These are phyloP conservation scores for Oryzaephilus surinamensis DNA, from an alignment of 1,140 invertebrate species.

Conservation along the genomic window DNA sequence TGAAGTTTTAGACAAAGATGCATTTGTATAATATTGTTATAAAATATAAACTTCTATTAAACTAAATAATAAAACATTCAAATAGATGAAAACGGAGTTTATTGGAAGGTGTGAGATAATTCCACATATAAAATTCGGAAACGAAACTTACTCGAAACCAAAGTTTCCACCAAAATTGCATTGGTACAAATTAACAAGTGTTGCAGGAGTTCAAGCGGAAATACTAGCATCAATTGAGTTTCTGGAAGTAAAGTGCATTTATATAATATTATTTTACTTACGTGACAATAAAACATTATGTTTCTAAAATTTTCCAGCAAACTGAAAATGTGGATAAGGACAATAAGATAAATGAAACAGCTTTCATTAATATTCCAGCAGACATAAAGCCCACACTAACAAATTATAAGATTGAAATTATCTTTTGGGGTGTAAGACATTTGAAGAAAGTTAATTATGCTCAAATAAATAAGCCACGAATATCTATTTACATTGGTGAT, in stretches of 20 bases:
- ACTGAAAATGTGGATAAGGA: not conserved
- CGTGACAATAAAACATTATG: no score
- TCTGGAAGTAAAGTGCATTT: constrained; percentile 42
- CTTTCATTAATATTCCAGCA: constrained; percentile 35
- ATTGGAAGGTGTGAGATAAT: constrained; percentile 34
- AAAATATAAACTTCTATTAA: constrained; percentile 6
- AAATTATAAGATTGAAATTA: constrained; percentile 42
- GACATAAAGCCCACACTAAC: constrained; percentile 38
- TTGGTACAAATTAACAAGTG: constrained; percentile 42
- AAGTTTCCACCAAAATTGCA: constrained; percentile 43
- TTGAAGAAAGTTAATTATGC: constrained; percentile 39
- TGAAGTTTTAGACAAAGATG: constrained; percentile 35
- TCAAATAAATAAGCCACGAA: constrained; percentile 42
- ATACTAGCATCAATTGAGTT: constrained; percentile 48
- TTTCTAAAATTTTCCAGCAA: no score
- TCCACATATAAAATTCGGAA: constrained; percentile 1
- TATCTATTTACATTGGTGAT: constrained; percentile 44
- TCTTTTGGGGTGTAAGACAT: constrained; percentile 53
- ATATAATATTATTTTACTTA: not conserved
- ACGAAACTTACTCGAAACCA: constrained; percentile 35
- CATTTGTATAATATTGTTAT: constrained; percentile 13
- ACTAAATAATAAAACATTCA: constrained; percentile 6
- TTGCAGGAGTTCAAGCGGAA: constrained; percentile 37
- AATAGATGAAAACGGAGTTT: constrained; percentile 42
- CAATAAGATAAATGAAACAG: constrained; percentile 7